These are phyloP conservation scores for Xiphorhynchus erythropygius DNA, from an alignment of 2,797 vertebrate genomes.

Conservation along the genomic window DNA sequence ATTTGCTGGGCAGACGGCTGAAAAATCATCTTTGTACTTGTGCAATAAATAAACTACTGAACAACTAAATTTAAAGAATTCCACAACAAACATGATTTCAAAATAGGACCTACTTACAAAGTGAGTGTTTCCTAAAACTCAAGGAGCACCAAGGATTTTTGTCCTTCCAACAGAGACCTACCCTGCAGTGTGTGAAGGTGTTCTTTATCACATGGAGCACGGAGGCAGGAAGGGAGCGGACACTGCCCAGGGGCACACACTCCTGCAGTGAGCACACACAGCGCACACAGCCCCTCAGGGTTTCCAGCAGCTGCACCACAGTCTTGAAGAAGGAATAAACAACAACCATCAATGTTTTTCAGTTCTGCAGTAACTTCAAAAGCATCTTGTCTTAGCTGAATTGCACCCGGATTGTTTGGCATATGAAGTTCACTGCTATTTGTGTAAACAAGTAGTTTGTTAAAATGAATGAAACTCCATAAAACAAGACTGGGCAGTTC, in stretches of 20 bases:
- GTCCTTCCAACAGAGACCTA: slow-evolving; percentile 28
- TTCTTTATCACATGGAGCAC: slow-evolving; percentile 85
- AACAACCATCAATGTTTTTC: neutral
- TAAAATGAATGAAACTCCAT: neutral
- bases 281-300: slow-evolving; percentile 82
- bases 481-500: neutral
- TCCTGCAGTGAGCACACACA: slow-evolving; percentile 80
- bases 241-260: slow-evolving; percentile 70
- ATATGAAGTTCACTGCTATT: neutral
- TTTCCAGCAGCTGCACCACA: slow-evolving; percentile 84
- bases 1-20: neutral
- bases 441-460: neutral
- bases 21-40: neutral
- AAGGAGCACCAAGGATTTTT: neutral
- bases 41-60: neutral
- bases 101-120: neutral
- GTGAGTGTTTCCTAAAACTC: neutral
- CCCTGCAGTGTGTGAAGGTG: slow-evolving; percentile 92
- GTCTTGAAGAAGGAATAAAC: slow-evolving; percentile 68
- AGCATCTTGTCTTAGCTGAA: neutral
- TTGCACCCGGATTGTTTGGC: neutral
- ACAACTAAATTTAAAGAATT: neutral
- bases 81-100: rapidly evolving
- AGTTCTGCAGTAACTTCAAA: neutral
- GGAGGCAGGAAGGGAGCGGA: slow-evolving; percentile 85